A percentile compares a stretch with the other conserved stretches of the same genome.
phyloP scores from a whole-genome alignment of 2,113 vertebrate species.

The Boulengeromyrus knoepffleri region DNA sequence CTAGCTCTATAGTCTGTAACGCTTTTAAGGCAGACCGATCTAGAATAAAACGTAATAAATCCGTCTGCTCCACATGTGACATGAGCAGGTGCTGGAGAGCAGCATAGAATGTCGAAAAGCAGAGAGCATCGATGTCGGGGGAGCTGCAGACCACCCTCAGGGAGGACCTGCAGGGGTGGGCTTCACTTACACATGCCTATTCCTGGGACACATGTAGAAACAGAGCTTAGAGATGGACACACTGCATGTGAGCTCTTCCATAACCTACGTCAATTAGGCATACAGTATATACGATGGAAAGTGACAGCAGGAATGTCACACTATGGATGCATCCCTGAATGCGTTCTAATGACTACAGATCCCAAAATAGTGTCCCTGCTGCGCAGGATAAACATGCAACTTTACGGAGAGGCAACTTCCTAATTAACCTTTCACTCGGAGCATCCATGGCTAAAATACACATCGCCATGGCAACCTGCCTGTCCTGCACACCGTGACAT shows the following conservation, averaged over 20 bases:
- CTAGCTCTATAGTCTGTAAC: neutral
- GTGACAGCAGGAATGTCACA: neutral
- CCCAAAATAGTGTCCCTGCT: neutral
- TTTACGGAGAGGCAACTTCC: conserved; percentile 14
- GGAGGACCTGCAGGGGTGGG: neutral
- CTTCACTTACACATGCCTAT: neutral
- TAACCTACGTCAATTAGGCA: neutral
- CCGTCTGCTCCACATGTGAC: neutral
- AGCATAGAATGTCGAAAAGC: neutral
- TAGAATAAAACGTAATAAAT: neutral
- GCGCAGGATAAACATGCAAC: neutral
- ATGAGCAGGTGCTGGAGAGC: neutral
- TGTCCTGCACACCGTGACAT: conserved; percentile 60
- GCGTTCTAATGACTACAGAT: neutral
- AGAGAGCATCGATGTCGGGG: neutral
- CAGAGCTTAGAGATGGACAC: neutral
- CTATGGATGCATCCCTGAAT: neutral
- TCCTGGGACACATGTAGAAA: neutral
- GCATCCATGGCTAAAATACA: conserved; percentile 39
- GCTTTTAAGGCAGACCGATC: neutral
- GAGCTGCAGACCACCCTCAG: neutral
- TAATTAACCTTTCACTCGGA: conserved; percentile 63
- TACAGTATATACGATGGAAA: neutral
- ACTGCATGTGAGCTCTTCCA: neutral
- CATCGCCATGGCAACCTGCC: conserved; percentile 47